Percentiles rank a stretch among this genome's conserved stretches.
phyloP scores from a whole-genome alignment of 1,140 invertebrate species.

The Vanessa tameamea region DNA sequence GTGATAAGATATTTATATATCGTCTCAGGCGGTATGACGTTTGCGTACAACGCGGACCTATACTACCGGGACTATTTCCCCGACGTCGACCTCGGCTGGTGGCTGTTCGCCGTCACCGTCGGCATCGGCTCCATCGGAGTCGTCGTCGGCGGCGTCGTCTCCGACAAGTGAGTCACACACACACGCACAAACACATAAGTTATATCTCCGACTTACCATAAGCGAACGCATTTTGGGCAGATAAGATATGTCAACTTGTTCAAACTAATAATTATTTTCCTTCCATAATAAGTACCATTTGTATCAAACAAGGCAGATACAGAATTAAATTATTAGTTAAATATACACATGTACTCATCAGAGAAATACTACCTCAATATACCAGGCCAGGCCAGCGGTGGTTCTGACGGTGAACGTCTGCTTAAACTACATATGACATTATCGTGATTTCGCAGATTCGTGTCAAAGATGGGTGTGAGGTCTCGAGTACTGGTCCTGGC shows the following conservation, averaged over 20 bases:
- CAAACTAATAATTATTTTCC: too few relatives aligned
- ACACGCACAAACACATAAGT: too few relatives aligned
- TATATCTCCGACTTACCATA: too few relatives aligned
- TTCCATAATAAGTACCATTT: too few relatives aligned
- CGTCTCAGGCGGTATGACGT: slow-evolving; percentile 89
- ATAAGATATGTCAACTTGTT: too few relatives aligned
- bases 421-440: not conserved
- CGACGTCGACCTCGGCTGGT: slow-evolving; percentile 92
- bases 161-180: slow-evolving; percentile 84
- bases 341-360: too few relatives aligned
- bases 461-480: slow-evolving; percentile 91
- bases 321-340: too few relatives aligned
- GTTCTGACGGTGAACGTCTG: too few relatives aligned
- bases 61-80: slow-evolving; percentile 94
- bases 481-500: slow-evolving; percentile 92
- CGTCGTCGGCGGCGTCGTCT: slow-evolving; percentile 92
- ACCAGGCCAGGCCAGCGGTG: too few relatives aligned
- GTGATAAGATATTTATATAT: not conserved
- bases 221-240: too few relatives aligned
- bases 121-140: slow-evolving; percentile 93
- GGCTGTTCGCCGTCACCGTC: slow-evolving; percentile 92
- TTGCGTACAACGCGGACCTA: slow-evolving; percentile 94
- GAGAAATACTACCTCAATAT: too few relatives aligned
- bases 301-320: too few relatives aligned
- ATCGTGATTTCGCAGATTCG: slow-evolving; percentile 80